These are phyloP conservation scores for Drosophila neotestacea DNA, from an alignment of 2,888 invertebrate species.

Conservation along the genomic window DNA sequence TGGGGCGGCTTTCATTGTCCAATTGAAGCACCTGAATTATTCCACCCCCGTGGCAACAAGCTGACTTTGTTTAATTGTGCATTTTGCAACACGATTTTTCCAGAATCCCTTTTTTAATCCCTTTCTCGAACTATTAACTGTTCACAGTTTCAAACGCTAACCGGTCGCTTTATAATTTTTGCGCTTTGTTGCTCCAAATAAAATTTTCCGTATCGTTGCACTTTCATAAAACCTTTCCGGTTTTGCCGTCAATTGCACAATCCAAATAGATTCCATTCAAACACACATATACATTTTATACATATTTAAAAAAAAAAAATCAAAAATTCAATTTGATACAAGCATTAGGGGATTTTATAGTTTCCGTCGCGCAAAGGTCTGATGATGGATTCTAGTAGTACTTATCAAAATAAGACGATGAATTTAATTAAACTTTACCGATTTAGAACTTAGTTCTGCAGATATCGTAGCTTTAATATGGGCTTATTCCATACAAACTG, in stretches of 20 bases:
- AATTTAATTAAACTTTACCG: too few species aligned
- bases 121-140: constrained; percentile 12
- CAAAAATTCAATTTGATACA: too few species aligned
- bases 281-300: background rate
- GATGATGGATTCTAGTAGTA: too few species aligned
- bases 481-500: too few species aligned
- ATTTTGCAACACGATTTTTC: constrained; percentile 41
- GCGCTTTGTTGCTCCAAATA: constrained; percentile 42
- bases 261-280: background rate
- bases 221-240: constrained; percentile 20
- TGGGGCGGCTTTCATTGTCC: constrained; percentile 47
- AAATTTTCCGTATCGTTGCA: constrained; percentile 48
- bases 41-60: constrained; percentile 24
- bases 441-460: too few species aligned
- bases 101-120: constrained; percentile 18
- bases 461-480: too few species aligned
- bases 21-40: constrained; percentile 49
- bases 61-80: constrained; percentile 55
- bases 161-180: constrained; percentile 19
- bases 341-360: too few species aligned
- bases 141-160: constrained; percentile 14
- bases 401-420: too few species aligned
- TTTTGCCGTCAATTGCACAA: constrained; percentile 17
- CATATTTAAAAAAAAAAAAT: too few species aligned
- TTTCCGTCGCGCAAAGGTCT: too few species aligned